Conservation (phyloP, 1,140 invertebrate genomes). For the Seison nebaliae region DNA sequence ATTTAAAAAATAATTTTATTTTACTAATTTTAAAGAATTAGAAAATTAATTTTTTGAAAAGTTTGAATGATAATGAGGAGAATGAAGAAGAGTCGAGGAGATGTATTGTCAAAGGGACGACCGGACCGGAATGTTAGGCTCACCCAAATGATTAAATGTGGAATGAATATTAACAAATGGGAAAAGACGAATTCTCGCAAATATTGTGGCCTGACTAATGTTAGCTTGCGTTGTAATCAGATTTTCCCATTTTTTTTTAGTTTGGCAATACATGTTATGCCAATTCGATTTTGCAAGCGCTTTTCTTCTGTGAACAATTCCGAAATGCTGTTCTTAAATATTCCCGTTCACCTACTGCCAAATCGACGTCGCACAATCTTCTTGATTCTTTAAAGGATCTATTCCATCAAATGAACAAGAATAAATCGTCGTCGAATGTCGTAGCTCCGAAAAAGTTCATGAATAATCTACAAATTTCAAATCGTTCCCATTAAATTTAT, state of each 20-base stretch:
- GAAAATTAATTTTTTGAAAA: too few species aligned
- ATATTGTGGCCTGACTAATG: slow-evolving; percentile 5
- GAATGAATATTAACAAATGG: too few species aligned
- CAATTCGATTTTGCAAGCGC: slow-evolving; percentile 90
- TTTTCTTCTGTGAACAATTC: slow-evolving; percentile 96
- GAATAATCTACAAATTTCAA: slow-evolving; percentile 81
- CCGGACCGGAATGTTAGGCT: too few species aligned
- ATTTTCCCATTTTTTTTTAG: slow-evolving; percentile 38
- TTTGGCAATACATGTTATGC: slow-evolving; percentile 99
- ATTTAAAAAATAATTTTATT: too few species aligned
- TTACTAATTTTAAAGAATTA: too few species aligned
- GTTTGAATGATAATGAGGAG: too few species aligned
- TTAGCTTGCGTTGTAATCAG: background rate
- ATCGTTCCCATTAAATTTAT: slow-evolving; percentile 21
- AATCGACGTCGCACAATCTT: slow-evolving; percentile 9
- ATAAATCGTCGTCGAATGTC: background rate
- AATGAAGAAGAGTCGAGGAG: too few species aligned
- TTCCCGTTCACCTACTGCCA: slow-evolving; percentile 12
- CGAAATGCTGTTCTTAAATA: slow-evolving; percentile 91
- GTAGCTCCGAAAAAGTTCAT: slow-evolving; percentile 84
- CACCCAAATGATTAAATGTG: too few species aligned
- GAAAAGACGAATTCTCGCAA: too few species aligned
- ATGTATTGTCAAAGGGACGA: too few species aligned
- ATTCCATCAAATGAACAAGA: background rate
- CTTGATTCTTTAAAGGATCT: slow-evolving; percentile 13